These are phyloP conservation scores for Smittia aterrima DNA, from an alignment of 2,888 invertebrate genomes.

Conservation along the genomic window DNA sequence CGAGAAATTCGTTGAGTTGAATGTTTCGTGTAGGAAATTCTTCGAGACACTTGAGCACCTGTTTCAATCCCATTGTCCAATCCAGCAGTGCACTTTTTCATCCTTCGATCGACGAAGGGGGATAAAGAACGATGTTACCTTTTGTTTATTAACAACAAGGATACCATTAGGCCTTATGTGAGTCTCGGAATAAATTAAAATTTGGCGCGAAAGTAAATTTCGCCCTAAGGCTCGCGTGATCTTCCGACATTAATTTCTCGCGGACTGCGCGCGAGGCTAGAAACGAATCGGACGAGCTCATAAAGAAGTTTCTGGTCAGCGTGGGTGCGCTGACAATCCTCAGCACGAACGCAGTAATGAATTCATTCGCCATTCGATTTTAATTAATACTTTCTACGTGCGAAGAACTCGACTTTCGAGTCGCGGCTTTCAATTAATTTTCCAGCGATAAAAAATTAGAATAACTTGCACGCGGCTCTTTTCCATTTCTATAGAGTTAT, in stretches of 20 bases:
- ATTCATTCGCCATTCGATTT: conserved; percentile 19
- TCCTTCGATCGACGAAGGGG: conserved; percentile 11
- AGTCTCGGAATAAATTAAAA: conserved; percentile 13
- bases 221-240: conserved; percentile 24
- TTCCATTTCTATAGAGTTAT: not conserved
- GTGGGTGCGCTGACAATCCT: conserved; percentile 16
- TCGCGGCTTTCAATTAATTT: conserved; percentile 20
- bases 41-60: conserved; percentile 35
- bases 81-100: conserved; percentile 14
- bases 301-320: not conserved
- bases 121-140: not conserved
- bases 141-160: not conserved
- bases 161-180: not conserved
- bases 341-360: not conserved
- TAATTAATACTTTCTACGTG: conserved; percentile 33
- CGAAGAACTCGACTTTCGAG: conserved; percentile 16
- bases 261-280: conserved; percentile 16
- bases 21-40: conserved; percentile 23
- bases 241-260: conserved; percentile 27
- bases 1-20: conserved; percentile 18
- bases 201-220: conserved; percentile 21
- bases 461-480: not conserved
- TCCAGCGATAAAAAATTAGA: not conserved
- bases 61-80: conserved; percentile 24
- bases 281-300: not conserved